Conservation (phyloP, 2,797 vertebrate genomes). For the Euphonia xanthogaster region DNA sequence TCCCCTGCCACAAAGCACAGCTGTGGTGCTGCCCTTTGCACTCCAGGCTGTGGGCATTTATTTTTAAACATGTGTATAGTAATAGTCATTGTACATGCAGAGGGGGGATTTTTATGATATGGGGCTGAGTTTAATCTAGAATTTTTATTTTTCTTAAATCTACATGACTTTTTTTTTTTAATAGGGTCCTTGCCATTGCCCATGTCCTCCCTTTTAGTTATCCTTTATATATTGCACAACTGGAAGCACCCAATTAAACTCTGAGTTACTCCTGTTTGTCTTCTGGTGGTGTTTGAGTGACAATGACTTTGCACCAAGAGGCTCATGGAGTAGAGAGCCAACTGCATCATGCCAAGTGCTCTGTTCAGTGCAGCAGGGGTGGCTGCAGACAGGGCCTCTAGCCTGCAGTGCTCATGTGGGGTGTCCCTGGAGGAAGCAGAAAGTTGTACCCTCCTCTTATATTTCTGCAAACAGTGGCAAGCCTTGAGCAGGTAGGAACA, state of each 20-base stretch:
- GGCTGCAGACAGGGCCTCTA: background rate
- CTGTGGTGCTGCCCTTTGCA: background rate
- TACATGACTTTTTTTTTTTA: conserved; percentile 40
- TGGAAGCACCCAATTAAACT: conserved; percentile 58
- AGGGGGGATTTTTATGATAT: conserved; percentile 63
- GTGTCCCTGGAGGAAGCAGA: background rate
- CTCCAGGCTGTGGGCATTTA: conserved; percentile 22
- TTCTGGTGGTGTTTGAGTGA: background rate
- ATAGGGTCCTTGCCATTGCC: background rate
- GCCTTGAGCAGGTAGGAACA: background rate
- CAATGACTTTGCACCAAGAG: rapidly evolving
- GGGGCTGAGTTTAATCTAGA: conserved; percentile 2
- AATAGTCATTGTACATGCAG: conserved; percentile 20
- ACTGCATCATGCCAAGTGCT: background rate
- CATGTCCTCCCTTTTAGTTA: background rate
- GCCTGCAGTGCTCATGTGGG: rapidly evolving
- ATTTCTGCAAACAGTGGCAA: background rate
- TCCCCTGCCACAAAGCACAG: background rate
- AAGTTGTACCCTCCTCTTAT: background rate
- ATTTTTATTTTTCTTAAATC: conserved; percentile 60
- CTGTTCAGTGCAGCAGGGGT: background rate
- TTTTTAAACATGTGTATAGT: conserved; percentile 61
- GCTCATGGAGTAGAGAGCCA: rapidly evolving
- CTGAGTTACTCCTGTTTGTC: background rate
- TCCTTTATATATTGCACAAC: conserved; percentile 38